Evolutionary conservation across 2,797 vertebrate genomes (phyloP).

Genomic region (Octomys mimax): DNA sequence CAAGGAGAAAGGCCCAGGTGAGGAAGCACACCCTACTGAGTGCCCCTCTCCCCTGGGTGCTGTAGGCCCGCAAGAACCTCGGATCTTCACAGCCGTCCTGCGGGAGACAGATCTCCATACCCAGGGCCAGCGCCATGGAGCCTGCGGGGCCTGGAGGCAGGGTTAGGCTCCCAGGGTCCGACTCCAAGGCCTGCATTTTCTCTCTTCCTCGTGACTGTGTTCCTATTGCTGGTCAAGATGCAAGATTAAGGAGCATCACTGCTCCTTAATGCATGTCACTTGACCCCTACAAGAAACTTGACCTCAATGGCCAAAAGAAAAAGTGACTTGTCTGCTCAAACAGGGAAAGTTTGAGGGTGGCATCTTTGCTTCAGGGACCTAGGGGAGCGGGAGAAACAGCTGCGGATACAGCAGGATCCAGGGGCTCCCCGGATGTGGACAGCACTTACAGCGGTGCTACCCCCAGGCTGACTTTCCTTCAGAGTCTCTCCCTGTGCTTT

Average conservation of each 20-base stretch:
- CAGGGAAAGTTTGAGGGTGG: not conserved
- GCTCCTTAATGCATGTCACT: not conserved
- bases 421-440: not conserved
- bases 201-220: not conserved
- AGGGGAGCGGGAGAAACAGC: not conserved
- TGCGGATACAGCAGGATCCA: not conserved
- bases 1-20: not conserved
- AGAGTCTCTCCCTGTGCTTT: not conserved
- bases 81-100: not conserved
- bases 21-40: not conserved
- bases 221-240: not conserved
- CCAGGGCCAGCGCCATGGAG: no score
- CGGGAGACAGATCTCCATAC: fast-evolving
- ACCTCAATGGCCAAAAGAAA: not conserved
- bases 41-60: no score
- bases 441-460: not conserved
- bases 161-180: not conserved
- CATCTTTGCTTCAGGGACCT: not conserved
- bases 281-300: not conserved
- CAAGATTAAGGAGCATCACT: not conserved
- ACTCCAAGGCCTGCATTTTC: not conserved
- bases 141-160: not conserved
- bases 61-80: fast-evolving
- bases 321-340: not conserved
- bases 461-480: not conserved